Evolutionary conservation across 2,113 vertebrate genomes (phyloP).

Genomic region (Dromaius novaehollandiae): DNA sequence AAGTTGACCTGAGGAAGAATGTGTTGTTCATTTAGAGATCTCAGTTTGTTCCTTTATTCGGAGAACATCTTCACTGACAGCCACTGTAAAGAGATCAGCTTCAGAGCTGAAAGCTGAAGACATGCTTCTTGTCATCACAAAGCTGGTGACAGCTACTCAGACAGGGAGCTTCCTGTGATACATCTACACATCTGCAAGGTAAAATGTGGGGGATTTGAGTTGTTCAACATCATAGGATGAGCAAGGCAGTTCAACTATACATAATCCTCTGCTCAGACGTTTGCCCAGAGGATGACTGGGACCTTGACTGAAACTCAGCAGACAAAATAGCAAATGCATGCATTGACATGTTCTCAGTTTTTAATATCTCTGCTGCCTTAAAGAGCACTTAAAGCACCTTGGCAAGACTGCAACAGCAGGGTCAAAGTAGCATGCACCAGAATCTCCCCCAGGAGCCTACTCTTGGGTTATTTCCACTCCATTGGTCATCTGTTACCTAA

Average conservation of each 20-base stretch:
- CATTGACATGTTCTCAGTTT: neutral
- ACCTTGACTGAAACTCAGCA: neutral
- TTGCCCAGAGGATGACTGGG: neutral
- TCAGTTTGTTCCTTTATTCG: constrained; percentile 36
- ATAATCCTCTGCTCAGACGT: neutral
- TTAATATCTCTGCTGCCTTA: neutral
- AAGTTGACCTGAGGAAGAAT: constrained; percentile 58
- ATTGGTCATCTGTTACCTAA: neutral
- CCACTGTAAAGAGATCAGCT: neutral
- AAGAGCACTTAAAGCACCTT: neutral
- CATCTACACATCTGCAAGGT: neutral
- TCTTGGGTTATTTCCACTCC: neutral
- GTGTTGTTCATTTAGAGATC: constrained; percentile 25
- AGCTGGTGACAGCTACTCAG: neutral
- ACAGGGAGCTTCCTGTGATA: neutral
- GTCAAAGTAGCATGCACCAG: neutral
- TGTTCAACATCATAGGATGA: neutral
- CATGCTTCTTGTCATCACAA: neutral
- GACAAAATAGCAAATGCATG: neutral
- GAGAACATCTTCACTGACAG: neutral
- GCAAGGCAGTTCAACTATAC: neutral
- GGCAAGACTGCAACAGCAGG: neutral
- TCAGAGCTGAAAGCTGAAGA: neutral
- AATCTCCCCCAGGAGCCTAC: neutral
- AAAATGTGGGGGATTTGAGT: neutral